Base-by-base conservation (phyloP, 2,888 invertebrate species). In the Charanyca ferruginea region DNA sequence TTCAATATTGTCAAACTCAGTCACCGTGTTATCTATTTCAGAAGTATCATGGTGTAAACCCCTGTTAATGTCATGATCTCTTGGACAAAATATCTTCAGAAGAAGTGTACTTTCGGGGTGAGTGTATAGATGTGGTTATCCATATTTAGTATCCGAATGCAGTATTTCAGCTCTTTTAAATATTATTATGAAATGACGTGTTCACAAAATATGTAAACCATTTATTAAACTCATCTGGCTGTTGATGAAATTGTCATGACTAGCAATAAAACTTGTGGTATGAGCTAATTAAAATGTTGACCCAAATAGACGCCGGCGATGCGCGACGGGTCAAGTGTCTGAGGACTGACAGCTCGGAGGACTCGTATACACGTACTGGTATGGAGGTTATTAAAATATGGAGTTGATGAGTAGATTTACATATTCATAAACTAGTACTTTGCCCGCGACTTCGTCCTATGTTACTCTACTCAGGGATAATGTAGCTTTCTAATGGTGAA, bases 281-380 rank as follows among this genome's bases (percentile, higher is more conserved):
- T 77, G 69, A 64, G 73, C 83, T 84, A 84, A 87, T 87, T 87
- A 86, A 86, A 86, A 83, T 78, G 76, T 77, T 77, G 86, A 85
- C 84, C 86, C 44, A 70, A 69, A 85, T 85, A 73, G 73, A 67
- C 61, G 6, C 8, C n/a, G 63, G 74, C n/a, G 68, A 28, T 57
- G 66, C 61, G 74, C n/a, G 68, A 28, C 58, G 66, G 85, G 85
- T 87, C 86, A 83, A 87, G 85, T 80, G 78, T 58, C 74, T 73
- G 67, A 75, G 77, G 72, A 77, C 64, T 64, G 73, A 61, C 77
- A 53, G 44, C 59, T 28, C 51, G 0, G 20, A 44, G 62, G 58
- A 62, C 11, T 66, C 47, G 20, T 60, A n/a, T n/a, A 63, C 45
- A 74, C 54, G 60, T 54, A 72, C 13, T 13, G 8, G 9, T 52